A percentile compares a stretch with the other conserved stretches of the same genome.
These are phyloP conservation scores for Ahaetulla prasina DNA, from an alignment of 2,113 vertebrate species.

Conservation along the genomic window DNA sequence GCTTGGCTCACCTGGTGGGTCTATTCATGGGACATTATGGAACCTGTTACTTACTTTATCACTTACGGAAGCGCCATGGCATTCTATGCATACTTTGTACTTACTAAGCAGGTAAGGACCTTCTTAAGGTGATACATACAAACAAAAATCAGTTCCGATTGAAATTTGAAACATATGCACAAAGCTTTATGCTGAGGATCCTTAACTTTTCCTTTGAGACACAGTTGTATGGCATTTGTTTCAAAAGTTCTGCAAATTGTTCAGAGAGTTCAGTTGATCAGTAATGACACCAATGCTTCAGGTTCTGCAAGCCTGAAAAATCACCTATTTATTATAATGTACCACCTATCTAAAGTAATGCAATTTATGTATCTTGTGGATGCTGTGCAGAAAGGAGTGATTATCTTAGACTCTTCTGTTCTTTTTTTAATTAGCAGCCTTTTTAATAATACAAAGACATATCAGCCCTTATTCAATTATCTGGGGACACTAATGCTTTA, in stretches of 20 bases:
- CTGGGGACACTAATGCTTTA: not conserved
- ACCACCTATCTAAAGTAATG: not conserved
- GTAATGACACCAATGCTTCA: not conserved
- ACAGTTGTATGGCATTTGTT: not conserved
- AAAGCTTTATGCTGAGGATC: not conserved
- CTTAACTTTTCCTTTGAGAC: not conserved
- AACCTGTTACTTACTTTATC: conserved; percentile 93
- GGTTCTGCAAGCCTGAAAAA: not conserved
- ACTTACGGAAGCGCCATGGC: conserved; percentile 86
- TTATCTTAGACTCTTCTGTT: not conserved
- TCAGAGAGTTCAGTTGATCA: not conserved
- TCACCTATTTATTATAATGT: not conserved
- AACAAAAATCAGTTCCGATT: not conserved
- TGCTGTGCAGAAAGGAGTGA: not conserved
- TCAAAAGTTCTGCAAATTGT: not conserved
- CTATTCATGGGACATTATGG: conserved; percentile 97
- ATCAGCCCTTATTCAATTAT: not conserved
- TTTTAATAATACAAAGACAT: not conserved
- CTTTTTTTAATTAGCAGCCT: not conserved
- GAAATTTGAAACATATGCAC: not conserved
- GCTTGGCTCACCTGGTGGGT: conserved; percentile 98
- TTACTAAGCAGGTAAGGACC: conserved; percentile 82
- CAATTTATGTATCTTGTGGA: not conserved
- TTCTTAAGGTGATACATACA: not conserved
- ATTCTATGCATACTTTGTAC: conserved; percentile 85